These are phyloP conservation scores for Rousettus leschenaultii DNA, from an alignment of 2,113 vertebrate genomes.

Conservation along the genomic window DNA sequence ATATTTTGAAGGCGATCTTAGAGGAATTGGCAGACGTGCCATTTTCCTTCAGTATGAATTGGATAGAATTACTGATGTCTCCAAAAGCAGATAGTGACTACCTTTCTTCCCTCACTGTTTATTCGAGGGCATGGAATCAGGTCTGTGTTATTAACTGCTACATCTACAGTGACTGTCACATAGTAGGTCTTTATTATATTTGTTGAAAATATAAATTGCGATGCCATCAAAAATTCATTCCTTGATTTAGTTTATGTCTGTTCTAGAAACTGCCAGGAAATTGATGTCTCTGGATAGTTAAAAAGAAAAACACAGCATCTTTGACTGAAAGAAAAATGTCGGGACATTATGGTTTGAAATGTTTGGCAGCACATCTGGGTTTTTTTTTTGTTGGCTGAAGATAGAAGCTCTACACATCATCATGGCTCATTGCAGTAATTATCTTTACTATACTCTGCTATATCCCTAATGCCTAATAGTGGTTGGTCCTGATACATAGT, in stretches of 20 bases:
- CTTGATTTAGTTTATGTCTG: neutral
- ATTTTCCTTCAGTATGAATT: neutral
- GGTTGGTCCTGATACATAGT: neutral
- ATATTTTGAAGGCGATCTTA: conserved; percentile 4
- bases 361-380: neutral
- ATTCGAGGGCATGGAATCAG: neutral
- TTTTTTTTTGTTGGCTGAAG: neutral
- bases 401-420: neutral
- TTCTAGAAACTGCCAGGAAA: neutral
- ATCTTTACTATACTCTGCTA: neutral
- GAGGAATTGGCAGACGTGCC: neutral
- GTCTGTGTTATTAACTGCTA: neutral
- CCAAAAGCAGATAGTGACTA: neutral
- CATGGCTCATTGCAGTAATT: neutral
- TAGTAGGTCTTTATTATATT: neutral
- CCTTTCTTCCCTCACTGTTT: neutral
- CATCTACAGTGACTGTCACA: neutral
- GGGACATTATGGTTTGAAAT: neutral
- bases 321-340: neutral
- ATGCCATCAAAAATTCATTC: neutral
- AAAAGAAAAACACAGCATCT: neutral
- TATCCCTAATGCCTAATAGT: neutral
- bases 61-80: neutral
- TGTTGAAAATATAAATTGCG: neutral
- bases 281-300: neutral